Evolutionary conservation across 2,888 invertebrate species (phyloP), one percentile per base, ranked within the genome.

Genomic region (Amblyjoppa fuscipennis): DNA sequence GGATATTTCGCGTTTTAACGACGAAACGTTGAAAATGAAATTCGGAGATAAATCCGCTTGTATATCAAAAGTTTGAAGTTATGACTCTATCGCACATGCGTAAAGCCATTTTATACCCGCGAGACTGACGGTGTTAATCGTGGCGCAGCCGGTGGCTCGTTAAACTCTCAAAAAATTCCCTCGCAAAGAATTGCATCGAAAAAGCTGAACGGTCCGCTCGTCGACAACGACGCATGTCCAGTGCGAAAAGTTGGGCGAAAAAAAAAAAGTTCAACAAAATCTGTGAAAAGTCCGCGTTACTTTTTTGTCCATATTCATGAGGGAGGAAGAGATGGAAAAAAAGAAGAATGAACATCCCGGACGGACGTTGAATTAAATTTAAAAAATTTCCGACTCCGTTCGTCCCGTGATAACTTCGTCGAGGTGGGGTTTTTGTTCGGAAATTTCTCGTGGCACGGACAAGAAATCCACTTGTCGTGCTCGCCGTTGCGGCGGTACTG

Each of bases 241-340:
- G 56, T 81, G 59, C 41, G 76, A 81, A 69, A 81, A 83, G 82
- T 20, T 28, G 45, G n/a, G 13, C 16, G 45, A 51, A 74, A 86
- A 71, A 75, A 75, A 69, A 68, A 74, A 71, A 41, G 20, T 38
- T 6, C 28, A 11, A 41, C 45, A 56, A 49, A 31, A 61, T 20
- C 64, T 64, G 45, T 81, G 83, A 87, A 87, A 89, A 84, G 86
- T 91, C 86, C 82, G 13, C 38, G 9, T 11, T 59, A 66, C 45
- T 16, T 84, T 88, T 89, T 90, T 90, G 88, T 90, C 88, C 90
- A 91, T 91, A 91, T 91, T 91, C 89, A 89, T 91, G 88, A 75
- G 20, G 74, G 31, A 4, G 64, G 64, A 25, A 77, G 38, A 16
- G 31, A 31, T 7, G 28, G 81, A 34, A 53, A 45, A 70, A 1